Percentiles rank a stretch among this genome's conserved stretches.
These are phyloP conservation scores for Zaprionus vittiger DNA, from an alignment of 1,140 invertebrate species.

Conservation along the genomic window DNA sequence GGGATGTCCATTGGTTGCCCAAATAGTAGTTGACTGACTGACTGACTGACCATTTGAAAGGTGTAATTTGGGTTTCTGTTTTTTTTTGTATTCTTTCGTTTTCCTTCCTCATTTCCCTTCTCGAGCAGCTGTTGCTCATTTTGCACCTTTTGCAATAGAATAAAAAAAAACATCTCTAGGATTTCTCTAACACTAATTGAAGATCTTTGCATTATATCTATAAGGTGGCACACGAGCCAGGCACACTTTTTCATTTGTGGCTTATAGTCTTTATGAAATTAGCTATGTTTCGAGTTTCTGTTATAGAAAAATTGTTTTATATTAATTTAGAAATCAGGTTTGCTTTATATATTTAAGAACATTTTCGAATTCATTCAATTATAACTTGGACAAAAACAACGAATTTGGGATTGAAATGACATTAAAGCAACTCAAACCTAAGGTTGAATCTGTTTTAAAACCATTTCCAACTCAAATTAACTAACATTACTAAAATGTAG, in stretches of 20 bases:
- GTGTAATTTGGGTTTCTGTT: slow-evolving; percentile 68
- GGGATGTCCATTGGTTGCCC: slow-evolving; percentile 53
- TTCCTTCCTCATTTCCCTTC: slow-evolving; percentile 4
- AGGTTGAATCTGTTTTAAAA: too few species aligned
- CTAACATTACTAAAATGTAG: too few species aligned
- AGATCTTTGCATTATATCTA: neutral
- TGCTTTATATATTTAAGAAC: too few species aligned
- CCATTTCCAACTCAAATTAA: too few species aligned
- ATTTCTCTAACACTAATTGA: slow-evolving; percentile 12
- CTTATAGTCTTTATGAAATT: neutral
- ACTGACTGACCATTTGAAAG: slow-evolving; percentile 73
- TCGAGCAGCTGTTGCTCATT: slow-evolving; percentile 51
- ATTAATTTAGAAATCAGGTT: neutral
- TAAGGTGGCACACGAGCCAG: neutral
- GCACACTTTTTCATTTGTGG: neutral
- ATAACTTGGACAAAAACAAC: too few species aligned
- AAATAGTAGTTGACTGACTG: slow-evolving; percentile 37
- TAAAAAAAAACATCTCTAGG: slow-evolving; percentile 10
- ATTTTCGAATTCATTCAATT: too few species aligned
- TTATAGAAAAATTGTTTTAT: neutral
- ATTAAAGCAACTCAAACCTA: too few species aligned
- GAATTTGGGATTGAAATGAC: too few species aligned
- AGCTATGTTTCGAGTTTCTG: neutral
- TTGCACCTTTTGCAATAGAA: slow-evolving; percentile 52
- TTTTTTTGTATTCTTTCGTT: slow-evolving; percentile 15